A percentile compares a stretch with the other conserved stretches of the same genome.
Evolutionary conservation across 2,797 vertebrate species (phyloP).

Genomic region (Podarcis lilfordi): DNA sequence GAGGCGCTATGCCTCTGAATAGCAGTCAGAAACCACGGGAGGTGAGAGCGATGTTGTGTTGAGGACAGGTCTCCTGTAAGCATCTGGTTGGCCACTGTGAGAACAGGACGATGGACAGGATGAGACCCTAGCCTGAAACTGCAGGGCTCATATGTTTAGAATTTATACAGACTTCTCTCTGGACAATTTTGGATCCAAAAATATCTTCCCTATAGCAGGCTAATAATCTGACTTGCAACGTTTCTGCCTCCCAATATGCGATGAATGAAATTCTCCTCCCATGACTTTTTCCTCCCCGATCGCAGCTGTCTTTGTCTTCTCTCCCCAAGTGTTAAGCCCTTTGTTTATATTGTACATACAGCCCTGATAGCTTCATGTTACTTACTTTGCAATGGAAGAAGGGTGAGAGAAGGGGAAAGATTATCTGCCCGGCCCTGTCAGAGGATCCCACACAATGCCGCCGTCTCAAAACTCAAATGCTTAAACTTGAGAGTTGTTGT

Average conservation of each 20-base stretch:
- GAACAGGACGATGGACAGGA: no score
- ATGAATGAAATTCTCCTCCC: not conserved
- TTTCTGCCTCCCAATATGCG: constrained; percentile 11
- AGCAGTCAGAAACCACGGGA: no score
- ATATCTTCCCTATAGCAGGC: not conserved
- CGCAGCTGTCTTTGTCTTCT: not conserved
- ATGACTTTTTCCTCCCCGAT: not conserved
- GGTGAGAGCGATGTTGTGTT: no score
- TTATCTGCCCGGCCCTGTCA: not conserved
- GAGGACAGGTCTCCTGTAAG: no score
- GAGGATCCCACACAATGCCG: constrained; percentile 34
- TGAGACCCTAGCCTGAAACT: no score
- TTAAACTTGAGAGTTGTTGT: not conserved
- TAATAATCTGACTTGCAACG: not conserved
- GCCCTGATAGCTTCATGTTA: not conserved
- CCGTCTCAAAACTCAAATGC: accelerated
- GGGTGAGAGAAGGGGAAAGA: constrained; percentile 4
- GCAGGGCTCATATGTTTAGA: not conserved
- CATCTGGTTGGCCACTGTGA: no score
- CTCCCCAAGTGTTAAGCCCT: not conserved
- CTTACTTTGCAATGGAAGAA: not conserved
- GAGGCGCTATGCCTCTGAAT: no score
- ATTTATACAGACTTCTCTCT: constrained; percentile 21
- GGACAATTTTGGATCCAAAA: constrained; percentile 3
- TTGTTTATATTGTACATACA: constrained; percentile 27